phyloP scores from a whole-genome alignment of 2,888 invertebrate genomes.

The Microctonus hyperodae region DNA sequence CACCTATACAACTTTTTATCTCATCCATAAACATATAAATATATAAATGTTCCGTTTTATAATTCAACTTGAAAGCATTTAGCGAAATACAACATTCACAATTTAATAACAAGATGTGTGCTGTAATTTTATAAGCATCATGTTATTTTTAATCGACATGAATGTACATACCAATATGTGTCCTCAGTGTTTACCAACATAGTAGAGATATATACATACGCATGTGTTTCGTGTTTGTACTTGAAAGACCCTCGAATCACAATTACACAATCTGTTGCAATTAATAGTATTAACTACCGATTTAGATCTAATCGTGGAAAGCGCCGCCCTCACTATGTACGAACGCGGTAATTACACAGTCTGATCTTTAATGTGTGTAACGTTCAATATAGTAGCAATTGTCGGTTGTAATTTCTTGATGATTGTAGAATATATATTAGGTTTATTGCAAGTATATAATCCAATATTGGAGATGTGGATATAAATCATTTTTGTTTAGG shows the following conservation, averaged over 20 bases:
- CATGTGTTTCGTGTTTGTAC: slow-evolving; percentile 17
- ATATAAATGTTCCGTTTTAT: background rate
- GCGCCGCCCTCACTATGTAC: slow-evolving; percentile 35
- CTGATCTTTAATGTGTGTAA: slow-evolving; percentile 52
- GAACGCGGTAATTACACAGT: slow-evolving; percentile 45
- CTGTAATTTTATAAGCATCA: background rate
- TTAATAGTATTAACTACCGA: slow-evolving; percentile 47
- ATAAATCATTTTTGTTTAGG: too few species aligned
- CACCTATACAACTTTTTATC: slow-evolving; percentile 5
- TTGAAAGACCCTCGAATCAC: slow-evolving; percentile 36
- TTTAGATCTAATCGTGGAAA: slow-evolving; percentile 48
- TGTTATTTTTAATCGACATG: background rate
- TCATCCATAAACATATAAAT: slow-evolving; percentile 2
- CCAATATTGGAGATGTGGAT: too few species aligned
- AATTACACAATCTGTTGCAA: slow-evolving; percentile 54
- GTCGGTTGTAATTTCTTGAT: slow-evolving; percentile 6
- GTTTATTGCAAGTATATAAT: too few species aligned
- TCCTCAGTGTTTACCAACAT: background rate
- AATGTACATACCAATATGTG: background rate
- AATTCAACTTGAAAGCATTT: background rate
- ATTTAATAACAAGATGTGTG: slow-evolving; percentile 3
- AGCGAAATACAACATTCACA: slow-evolving; percentile 1
- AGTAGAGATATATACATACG: too few species aligned
- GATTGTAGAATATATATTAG: background rate
- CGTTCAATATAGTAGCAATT: too few species aligned